phyloP scores from a whole-genome alignment of 1,140 invertebrate genomes.

The Heterodera carotae region DNA sequence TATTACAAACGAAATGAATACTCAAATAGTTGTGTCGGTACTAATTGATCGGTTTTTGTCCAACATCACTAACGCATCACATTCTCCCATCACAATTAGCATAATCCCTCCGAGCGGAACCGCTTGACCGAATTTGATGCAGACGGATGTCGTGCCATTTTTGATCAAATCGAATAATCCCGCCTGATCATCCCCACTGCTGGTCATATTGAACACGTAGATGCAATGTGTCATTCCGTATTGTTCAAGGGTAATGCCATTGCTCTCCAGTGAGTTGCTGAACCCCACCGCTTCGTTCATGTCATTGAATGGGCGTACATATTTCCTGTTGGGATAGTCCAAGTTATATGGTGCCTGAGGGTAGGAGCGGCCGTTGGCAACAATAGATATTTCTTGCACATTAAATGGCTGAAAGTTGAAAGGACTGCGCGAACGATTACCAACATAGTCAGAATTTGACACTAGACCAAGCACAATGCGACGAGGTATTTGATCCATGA shows the following conservation, averaged over 20 bases:
- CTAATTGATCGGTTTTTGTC: neutral
- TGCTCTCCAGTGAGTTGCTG: neutral
- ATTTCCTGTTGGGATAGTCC: slow-evolving; percentile 3
- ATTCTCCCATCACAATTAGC: slow-evolving; percentile 9
- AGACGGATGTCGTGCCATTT: no score
- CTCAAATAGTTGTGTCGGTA: slow-evolving; percentile 6
- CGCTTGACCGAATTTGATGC: neutral
- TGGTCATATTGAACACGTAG: no score
- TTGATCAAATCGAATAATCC: no score
- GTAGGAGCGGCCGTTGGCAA: neutral
- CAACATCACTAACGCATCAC: neutral
- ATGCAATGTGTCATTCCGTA: neutral
- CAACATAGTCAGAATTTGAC: neutral
- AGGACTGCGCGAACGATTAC: neutral
- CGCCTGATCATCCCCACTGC: no score
- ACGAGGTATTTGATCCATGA: no score
- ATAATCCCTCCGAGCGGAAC: slow-evolving; percentile 1
- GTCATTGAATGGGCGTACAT: neutral
- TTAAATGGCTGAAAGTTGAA: neutral
- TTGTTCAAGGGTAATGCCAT: slow-evolving; percentile 3
- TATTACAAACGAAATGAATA: neutral
- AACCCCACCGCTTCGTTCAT: neutral
- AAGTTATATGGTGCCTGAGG: neutral
- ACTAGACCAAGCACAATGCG: neutral
- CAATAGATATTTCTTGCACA: neutral